These are phyloP conservation scores for Ecliptopera silaceata DNA, from an alignment of 2,888 invertebrate species.

Conservation along the genomic window DNA sequence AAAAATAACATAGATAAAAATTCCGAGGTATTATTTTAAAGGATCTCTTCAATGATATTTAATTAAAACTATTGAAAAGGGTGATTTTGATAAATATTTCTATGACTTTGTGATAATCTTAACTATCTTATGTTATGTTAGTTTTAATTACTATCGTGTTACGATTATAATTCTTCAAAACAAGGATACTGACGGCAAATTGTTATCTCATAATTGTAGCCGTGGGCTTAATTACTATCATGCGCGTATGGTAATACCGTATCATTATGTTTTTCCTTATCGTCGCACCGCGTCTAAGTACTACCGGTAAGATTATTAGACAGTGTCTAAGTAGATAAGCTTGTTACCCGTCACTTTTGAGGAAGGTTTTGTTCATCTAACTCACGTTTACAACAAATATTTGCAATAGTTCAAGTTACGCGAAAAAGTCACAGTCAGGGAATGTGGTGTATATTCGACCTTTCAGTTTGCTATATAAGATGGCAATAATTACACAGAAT, in stretches of 20 bases:
- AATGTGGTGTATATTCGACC: no score
- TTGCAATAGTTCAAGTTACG: no score
- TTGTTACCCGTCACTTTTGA: neutral
- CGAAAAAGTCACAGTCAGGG: no score
- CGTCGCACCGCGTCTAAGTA: neutral
- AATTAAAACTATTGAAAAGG: no score
- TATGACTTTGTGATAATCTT: no score
- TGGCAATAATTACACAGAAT: no score
- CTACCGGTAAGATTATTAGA: neutral
- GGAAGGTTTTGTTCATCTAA: no score
- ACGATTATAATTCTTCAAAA: neutral
- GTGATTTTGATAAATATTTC: neutral
- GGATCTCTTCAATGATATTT: no score
- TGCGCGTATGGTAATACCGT: conserved; percentile 4
- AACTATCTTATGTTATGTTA: neutral
- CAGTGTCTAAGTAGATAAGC: neutral
- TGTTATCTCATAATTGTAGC: conserved; percentile 4
- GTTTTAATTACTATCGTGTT: neutral
- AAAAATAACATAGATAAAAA: no score
- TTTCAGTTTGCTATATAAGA: no score
- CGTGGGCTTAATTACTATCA: conserved; percentile 5
- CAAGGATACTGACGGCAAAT: conserved; percentile 6
- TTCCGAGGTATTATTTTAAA: no score
- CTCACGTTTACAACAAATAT: no score
- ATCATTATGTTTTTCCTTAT: conserved; percentile 9